These are phyloP conservation scores for Lithosia quadra DNA, from an alignment of 2,888 invertebrate species.

Conservation along the genomic window DNA sequence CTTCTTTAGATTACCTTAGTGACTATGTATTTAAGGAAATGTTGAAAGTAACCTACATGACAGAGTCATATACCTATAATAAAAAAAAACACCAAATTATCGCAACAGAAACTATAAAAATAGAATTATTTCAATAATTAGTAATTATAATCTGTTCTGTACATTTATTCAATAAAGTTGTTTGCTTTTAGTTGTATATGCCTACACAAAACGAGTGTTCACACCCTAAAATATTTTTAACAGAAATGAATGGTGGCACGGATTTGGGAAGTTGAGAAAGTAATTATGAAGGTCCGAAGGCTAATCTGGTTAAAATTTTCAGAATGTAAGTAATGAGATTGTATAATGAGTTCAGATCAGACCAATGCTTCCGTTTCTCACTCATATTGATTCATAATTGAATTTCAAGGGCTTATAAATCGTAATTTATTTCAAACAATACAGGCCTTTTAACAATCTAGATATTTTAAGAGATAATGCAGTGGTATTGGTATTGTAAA, in stretches of 20 bases:
- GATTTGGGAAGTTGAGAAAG: slow-evolving; percentile 63
- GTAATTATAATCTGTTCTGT: too few species aligned
- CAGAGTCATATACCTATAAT: too few species aligned
- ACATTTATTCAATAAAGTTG: neutral
- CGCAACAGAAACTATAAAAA: too few species aligned
- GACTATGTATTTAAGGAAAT: too few species aligned
- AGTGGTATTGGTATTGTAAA: neutral
- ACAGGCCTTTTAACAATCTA: neutral
- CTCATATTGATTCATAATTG: slow-evolving; percentile 12
- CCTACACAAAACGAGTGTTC: neutral
- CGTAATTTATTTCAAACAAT: neutral
- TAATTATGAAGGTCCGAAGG: slow-evolving; percentile 60
- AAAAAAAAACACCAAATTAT: too few species aligned
- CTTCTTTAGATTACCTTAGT: too few species aligned
- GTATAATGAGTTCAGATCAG: slow-evolving; percentile 49
- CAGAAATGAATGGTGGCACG: slow-evolving; percentile 55
- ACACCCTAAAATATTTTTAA: slow-evolving; percentile 56
- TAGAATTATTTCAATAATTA: too few species aligned
- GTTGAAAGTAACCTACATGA: too few species aligned
- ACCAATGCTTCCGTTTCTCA: slow-evolving; percentile 29
- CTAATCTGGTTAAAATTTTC: slow-evolving; percentile 60
- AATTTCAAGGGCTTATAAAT: neutral
- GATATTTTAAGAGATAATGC: neutral
- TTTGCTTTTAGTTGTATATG: slow-evolving; percentile 1
- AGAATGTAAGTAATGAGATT: slow-evolving; percentile 49